phyloP scores from a whole-genome alignment of 2,888 invertebrate species.

The Drosophila sordidula region DNA sequence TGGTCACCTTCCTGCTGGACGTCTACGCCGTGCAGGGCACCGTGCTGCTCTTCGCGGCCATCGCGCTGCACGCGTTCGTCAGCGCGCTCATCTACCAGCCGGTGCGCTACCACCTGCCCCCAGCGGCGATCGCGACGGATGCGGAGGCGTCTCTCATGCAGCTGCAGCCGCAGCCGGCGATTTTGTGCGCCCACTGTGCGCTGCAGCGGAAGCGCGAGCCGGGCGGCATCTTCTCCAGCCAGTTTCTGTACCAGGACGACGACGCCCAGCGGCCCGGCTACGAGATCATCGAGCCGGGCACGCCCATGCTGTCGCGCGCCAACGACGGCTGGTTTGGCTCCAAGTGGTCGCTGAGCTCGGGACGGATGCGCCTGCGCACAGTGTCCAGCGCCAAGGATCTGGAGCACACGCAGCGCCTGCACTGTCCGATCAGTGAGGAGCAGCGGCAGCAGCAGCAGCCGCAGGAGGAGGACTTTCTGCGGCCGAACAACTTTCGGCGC shows the following conservation, averaged over 20 bases:
- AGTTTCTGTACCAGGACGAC: conserved; percentile 86
- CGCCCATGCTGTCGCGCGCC: conserved; percentile 88
- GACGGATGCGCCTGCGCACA: conserved; percentile 68
- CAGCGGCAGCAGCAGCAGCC: conserved; percentile 48
- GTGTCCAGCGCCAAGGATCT: conserved; percentile 79
- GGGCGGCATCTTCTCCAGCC: conserved; percentile 86
- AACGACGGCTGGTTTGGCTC: conserved; percentile 85
- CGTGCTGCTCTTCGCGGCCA: conserved; percentile 88
- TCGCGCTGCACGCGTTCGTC: conserved; percentile 89
- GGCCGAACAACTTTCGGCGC: conserved; percentile 82
- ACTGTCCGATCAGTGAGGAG: conserved; percentile 70
- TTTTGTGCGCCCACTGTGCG: conserved; percentile 78
- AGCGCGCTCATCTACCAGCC: conserved; percentile 90
- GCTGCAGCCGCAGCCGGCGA: conserved; percentile 30
- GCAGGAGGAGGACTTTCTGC: conserved; percentile 65
- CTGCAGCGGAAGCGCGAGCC: conserved; percentile 76
- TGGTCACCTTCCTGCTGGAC: conserved; percentile 88
- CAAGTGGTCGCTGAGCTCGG: conserved; percentile 73
- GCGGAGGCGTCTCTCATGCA: conserved; percentile 5
- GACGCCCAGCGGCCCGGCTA: conserved; percentile 88
- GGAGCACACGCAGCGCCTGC: conserved; percentile 68
- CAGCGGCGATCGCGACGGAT: conserved; percentile 56
- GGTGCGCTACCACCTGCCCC: conserved; percentile 88
- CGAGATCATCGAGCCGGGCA: conserved; percentile 89
- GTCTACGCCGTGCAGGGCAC: conserved; percentile 89